Evolutionary conservation across 1,140 invertebrate genomes (phyloP), one percentile per base, ranked within the genome.

Genomic region (Zaprionus ornatus): DNA sequence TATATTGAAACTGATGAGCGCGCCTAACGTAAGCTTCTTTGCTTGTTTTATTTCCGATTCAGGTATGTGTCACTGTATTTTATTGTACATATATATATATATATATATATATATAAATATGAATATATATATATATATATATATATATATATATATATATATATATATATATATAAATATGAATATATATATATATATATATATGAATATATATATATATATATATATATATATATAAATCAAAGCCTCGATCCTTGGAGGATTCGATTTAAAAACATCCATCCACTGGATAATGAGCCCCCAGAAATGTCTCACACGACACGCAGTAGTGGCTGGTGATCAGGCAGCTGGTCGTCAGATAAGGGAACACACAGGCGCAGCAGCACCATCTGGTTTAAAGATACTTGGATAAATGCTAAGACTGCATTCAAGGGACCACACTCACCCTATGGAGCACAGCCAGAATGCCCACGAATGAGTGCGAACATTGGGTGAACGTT

Each of bases 351-450:
- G 70, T 17, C 60, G 71, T 45, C 9, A 77, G n/a, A 29, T 84
- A 84, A 0, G 82, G 82, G 60, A 55, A 84, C 23, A 77, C 32
- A 15, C 82, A 85, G 37, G 74, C 77, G 42, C 82, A 85, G 70
- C 74, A 85, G 61, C 78, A 85, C 82, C 78, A 85, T 12, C 82
- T 66, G 23, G 7, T 45, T 45, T 12, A 21, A 23, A 50, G 0
- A 23, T 21, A n/a, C 4, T 25, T 12, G 15, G 4, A 50, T 56
- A 7, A 25, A 35, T 15, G 3, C 35, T 2, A 6, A 9, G 40
- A 17, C n/a, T 6, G 1, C 10, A 27, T 7, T 25, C 0, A n/a
- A 17, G n/a, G n/a, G 1, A 10, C 3, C 9, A 75, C 59, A 75
- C 59, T 67, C 27, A 84, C 77, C 81, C 81, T 23, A 84, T 48